Evolutionary conservation across 2,113 vertebrate species (phyloP), one percentile per base, ranked within the genome.

Genomic region (Nematolebias whitei): DNA sequence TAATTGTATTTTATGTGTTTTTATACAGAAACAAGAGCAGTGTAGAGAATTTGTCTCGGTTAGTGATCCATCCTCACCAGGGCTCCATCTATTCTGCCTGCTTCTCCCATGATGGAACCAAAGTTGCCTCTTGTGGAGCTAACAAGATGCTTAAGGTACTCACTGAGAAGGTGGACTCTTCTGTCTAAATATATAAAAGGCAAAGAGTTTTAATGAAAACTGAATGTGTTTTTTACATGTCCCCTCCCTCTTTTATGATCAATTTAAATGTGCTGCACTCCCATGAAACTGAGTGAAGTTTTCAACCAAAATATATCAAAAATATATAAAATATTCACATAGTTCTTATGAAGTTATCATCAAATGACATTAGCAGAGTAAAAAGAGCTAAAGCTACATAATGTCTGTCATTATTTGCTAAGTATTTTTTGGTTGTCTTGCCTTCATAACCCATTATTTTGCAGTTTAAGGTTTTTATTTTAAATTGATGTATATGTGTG

Each of bases 51-150:
- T 91, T 96, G 63, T 96, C 94, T 41, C 94, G 88, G 23, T 90
- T 99, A 80, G 95, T 98, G 69, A 92, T 98, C 78, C 95, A 96
- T 63, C 96, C 97, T 2, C 95, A 97, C 18, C 95, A 93, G 88
- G 95, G 95, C 83, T 93, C 95, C 45, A 89, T 98, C 77, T 95
- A 95, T 84, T 94, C 95, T 8, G 95, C 96, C 44, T 96, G 96
- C 82, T 99, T 98, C 90, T 99, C 98, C 56, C 92, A 91, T 41
- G 93, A 97, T 26, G 95, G 94, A 52, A 82, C 92, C 68, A 96
- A 93, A 87, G 94, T 98, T 54, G 97, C 96, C 63, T 96, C 96
- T 18, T 95, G 96, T 89, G 97, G 98, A 55, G 94, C 94, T 80
- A 93, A 94, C 89, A 96, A 92, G 89, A 95, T 88, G 0, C 88